Conservation (phyloP, 2,797 vertebrate genomes). For the Garrulus glandarius region DNA sequence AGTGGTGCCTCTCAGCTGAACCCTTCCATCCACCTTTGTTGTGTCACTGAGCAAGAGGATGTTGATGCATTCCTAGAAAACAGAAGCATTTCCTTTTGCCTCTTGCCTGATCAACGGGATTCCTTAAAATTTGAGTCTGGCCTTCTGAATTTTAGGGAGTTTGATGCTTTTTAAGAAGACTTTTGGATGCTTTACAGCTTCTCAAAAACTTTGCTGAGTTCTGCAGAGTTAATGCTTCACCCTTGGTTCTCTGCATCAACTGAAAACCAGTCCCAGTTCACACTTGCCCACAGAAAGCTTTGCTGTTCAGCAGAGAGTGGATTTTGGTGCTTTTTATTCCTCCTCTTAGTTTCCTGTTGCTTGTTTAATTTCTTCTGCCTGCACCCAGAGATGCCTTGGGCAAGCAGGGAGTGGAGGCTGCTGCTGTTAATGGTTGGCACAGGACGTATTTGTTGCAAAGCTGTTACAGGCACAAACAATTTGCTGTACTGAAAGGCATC, state of each 20-base stretch:
- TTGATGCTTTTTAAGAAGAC: background rate
- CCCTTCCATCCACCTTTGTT: background rate
- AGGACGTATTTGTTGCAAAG: background rate
- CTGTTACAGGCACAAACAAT: background rate
- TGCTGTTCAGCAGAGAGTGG: no score
- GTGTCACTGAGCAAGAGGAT: background rate
- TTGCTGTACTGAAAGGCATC: background rate
- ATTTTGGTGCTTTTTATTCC: background rate
- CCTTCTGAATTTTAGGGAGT: background rate
- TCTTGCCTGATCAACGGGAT: background rate
- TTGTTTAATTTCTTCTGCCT: background rate
- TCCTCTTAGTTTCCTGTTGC: background rate
- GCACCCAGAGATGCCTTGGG: background rate
- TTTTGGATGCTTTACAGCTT: background rate
- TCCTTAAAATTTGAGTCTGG: background rate
- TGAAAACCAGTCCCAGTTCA: background rate
- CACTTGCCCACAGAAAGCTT: background rate
- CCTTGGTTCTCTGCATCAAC: background rate
- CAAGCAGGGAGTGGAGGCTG: background rate
- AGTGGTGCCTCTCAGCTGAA: background rate
- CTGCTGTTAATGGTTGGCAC: background rate
- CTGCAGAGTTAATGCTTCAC: background rate
- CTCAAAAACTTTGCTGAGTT: background rate
- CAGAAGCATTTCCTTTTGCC: background rate
- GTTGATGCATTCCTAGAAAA: background rate